Evolutionary conservation across 2,888 invertebrate genomes (phyloP), one percentile per base, ranked within the genome.

Genomic region (Machimus rusticus): DNA sequence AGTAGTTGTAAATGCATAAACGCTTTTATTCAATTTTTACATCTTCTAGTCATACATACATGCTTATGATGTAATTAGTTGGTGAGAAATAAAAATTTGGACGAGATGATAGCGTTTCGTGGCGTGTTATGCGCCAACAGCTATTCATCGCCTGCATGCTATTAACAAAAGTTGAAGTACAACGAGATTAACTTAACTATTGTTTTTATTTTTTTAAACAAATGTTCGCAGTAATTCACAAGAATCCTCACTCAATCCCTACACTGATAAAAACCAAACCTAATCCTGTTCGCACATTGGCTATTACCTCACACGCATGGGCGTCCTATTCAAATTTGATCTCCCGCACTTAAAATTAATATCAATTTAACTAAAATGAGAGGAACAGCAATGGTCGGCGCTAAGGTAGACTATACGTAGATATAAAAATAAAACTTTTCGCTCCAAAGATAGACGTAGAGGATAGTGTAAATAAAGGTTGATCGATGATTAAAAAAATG

Each of bases 201-300:
- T 39, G 43, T 78, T 8, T 78, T 34, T 34, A 34, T 34, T 34
- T 34, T 43, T 8, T 12, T 23, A 81, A 81, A 81, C 81, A 81
- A 51, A 34, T 81, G 34, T 39, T 66, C 19, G 66, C 66, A 66
- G 12, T 66, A 66, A 66, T 23, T 66, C 66, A 66, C 66, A 66
- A 66, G 28, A 66, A 12, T 66, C 66, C 39, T 84, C 37, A 37
- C 12, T 82, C 51, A 31, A 82, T 37, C 51, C 57, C 82, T 82
- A 84, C 84, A 84, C 31, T 84, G 84, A 82, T 74, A 39, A 66
- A 84, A 66, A 84, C 66, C 84, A 84, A 84, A 84, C 57, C 57
- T 66, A 84, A 66, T 84, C 57, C 55, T 82, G 34, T 37, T 39
- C 16, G 81, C 55, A 51, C 23, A 81, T 28, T n/a, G 23, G 46